Evolutionary conservation across 2,797 vertebrate genomes (phyloP).

Genomic region (Pangasius mekongensis): DNA sequence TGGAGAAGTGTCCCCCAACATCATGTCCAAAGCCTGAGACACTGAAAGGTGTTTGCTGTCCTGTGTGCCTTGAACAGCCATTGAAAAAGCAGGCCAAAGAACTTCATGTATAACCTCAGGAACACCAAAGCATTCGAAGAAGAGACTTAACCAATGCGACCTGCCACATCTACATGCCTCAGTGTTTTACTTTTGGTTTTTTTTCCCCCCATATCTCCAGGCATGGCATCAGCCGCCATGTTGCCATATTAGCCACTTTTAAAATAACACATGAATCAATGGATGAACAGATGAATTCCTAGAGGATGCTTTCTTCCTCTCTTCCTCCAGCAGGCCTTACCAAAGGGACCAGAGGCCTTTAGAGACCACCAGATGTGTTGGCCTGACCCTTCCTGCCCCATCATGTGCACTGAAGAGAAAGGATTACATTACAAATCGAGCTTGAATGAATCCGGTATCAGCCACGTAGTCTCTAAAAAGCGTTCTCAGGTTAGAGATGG

Average conservation of each 20-base stretch:
- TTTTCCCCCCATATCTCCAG: conserved; percentile 57
- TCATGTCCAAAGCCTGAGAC: conserved; percentile 80
- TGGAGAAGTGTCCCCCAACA: conserved; percentile 82
- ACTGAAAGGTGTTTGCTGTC: conserved; percentile 86
- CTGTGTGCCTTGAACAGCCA: conserved; percentile 76
- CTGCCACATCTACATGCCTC: conserved; percentile 66
- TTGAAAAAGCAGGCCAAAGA: conserved; percentile 37
- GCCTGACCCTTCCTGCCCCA: conserved; percentile 35
- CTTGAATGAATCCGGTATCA: conserved; percentile 51
- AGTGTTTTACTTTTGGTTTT: conserved; percentile 50
- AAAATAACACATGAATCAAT: conserved; percentile 55
- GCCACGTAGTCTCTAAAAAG: conserved; percentile 76
- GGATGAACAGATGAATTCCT: conserved; percentile 58
- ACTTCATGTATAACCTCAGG: conserved; percentile 71
- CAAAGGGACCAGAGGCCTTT: conserved; percentile 44
- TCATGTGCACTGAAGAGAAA: conserved; percentile 73
- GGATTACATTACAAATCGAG: conserved; percentile 36
- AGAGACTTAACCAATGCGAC: conserved; percentile 54
- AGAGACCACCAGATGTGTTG: conserved; percentile 54
- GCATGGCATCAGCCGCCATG: conserved; percentile 58
- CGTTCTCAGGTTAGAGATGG: conserved; percentile 93
- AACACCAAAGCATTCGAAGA: conserved; percentile 57
- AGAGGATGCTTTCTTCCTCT: conserved; percentile 55
- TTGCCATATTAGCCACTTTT: conserved; percentile 60
- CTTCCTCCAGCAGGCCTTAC: conserved; percentile 46